A percentile compares a stretch with the other conserved stretches of the same genome.
Conservation (phyloP, 2,113 vertebrate genomes). For the Centrocercus urophasianus region DNA sequence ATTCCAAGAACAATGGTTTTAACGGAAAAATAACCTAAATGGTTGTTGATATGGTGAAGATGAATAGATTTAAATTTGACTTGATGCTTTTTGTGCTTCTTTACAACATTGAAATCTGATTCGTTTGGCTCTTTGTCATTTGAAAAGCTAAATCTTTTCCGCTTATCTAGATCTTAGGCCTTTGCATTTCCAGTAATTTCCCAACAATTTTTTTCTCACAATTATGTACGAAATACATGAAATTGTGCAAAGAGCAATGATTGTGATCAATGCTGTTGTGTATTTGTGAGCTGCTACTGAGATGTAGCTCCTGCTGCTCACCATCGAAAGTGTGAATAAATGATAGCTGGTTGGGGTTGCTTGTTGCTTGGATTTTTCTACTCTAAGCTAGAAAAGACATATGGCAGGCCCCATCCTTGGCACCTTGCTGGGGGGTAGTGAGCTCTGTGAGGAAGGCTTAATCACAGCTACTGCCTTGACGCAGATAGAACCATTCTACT, state of each 20-base stretch:
- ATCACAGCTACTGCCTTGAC: neutral
- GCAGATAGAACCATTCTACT: neutral
- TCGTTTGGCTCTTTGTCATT: neutral
- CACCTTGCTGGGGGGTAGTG: neutral
- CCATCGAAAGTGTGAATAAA: neutral
- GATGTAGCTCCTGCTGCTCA: accelerated
- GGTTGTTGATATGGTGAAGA: neutral
- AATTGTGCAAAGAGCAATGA: neutral
- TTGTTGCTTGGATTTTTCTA: neutral
- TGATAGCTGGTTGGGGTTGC: accelerated
- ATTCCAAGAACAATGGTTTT: neutral
- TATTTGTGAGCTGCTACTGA: neutral
- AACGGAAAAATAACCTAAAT: neutral
- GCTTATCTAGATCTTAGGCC: neutral
- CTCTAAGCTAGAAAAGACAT: neutral
- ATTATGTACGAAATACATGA: accelerated
- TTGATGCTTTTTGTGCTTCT: neutral
- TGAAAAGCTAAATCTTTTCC: neutral
- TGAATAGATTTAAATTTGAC: neutral
- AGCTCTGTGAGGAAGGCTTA: neutral
- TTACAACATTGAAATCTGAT: neutral
- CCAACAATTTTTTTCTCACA: neutral
- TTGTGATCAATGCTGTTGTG: neutral
- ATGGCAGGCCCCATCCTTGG: neutral
- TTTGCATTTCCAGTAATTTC: neutral